These are phyloP conservation scores for Sebastes hopkinsi DNA, from an alignment of 2,797 vertebrate species.

Conservation along the genomic window DNA sequence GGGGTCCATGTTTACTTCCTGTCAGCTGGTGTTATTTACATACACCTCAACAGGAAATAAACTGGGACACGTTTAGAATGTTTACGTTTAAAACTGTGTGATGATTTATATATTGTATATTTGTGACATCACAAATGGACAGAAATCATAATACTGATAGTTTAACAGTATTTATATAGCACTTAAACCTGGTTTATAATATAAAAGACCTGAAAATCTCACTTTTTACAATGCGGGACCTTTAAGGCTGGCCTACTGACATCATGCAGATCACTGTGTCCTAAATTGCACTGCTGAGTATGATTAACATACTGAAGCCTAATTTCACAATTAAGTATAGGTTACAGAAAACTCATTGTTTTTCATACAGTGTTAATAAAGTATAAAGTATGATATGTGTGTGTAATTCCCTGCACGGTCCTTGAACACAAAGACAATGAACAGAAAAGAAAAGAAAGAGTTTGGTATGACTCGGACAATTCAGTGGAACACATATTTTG, in stretches of 20 bases:
- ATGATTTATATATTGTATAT: too few species aligned
- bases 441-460: neutral
- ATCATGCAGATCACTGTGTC: neutral
- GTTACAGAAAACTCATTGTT: neutral
- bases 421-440: neutral
- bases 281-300: neutral
- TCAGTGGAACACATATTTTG: neutral
- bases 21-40: too few species aligned
- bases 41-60: too few species aligned
- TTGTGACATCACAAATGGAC: too few species aligned
- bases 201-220: too few species aligned
- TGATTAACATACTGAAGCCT: neutral
- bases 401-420: neutral
- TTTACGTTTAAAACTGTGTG: too few species aligned
- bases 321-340: neutral
- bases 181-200: too few species aligned
- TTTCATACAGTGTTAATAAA: neutral
- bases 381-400: neutral
- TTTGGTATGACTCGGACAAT: neutral
- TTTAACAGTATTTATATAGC: too few species aligned
- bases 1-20: too few species aligned
- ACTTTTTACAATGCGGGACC: too few species aligned
- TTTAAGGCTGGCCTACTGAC: neutral
- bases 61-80: too few species aligned
- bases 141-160: too few species aligned